Evolutionary conservation across 1,140 invertebrate species (phyloP), one percentile per base, ranked within the genome.

Genomic region (Drosophila busckii): DNA sequence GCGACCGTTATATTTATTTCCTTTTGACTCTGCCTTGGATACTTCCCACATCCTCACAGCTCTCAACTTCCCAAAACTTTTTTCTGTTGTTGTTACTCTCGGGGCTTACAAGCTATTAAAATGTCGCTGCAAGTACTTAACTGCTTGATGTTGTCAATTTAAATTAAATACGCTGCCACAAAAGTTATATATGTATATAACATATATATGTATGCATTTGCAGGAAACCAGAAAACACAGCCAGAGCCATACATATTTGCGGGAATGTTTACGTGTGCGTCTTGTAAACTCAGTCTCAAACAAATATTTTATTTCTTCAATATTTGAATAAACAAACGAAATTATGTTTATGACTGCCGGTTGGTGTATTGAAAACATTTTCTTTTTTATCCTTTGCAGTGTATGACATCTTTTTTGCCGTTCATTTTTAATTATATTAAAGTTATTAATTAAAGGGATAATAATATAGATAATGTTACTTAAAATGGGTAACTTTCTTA

Each of bases 91-190:
- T 49, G 63, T 41, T 56, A 66, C 75, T 82, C 75, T 17, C 53
- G 76, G 76, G 75, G 75, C 70, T 82, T 82, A 82, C 75, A 82
- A 82, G 75, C 75, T 82, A 82, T 82, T 82, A 82, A 82, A 82
- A 82, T 82, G 75, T 82, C 75, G 60, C 75, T 75, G 76, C 76
- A 75, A 82, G 75, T 82, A 82, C 75, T 82, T 82, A 82, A 82
- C 75, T 82, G 75, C 75, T 82, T 82, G 70, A 82, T 82, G 70
- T 67, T 82, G 75, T 82, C 75, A 82, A 82, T 82, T 82, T 82
- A 82, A 82, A 82, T 82, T 82, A 82, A 82, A 82, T 75, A 53
- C 75, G 56, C 48, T 78, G 73, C 75, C 75, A 54, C 73, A 80
- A 82, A 78, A 80, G 73, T 80, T 82, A n/a, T n/a, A n/a, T n/a